phyloP scores from a whole-genome alignment of 2,888 invertebrate genomes.

The Acholoe squamosa region DNA sequence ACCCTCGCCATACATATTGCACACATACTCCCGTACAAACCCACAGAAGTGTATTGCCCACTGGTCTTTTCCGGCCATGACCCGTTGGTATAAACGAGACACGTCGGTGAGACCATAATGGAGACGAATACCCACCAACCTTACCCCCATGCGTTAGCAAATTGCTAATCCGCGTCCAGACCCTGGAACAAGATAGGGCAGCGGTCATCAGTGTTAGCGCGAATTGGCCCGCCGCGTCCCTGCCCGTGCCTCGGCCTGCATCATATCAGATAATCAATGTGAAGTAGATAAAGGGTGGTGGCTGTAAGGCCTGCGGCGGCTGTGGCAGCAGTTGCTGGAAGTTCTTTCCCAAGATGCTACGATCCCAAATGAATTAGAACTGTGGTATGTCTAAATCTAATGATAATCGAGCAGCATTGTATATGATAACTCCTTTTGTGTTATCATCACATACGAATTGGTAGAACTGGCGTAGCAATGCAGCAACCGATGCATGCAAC shows the following conservation, averaged over 20 bases:
- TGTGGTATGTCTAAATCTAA: no score
- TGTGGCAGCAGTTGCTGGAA: not conserved
- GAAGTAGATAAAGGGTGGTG: not conserved
- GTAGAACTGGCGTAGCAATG: no score
- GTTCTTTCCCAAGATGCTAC: no score
- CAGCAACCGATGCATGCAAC: no score
- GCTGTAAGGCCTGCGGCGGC: not conserved
- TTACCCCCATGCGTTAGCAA: constrained; percentile 20
- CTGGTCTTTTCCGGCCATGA: not conserved
- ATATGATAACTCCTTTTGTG: no score
- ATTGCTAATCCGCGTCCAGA: constrained; percentile 45
- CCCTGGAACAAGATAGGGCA: constrained; percentile 11
- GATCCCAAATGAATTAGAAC: no score
- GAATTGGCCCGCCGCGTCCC: constrained; percentile 23
- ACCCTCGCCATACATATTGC: not conserved
- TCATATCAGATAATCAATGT: constrained; percentile 30
- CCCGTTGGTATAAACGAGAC: not conserved
- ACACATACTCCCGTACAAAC: no score
- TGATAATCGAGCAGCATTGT: no score
- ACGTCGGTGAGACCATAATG: not conserved
- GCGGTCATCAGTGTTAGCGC: constrained; percentile 24
- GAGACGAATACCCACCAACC: not conserved
- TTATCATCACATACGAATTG: no score
- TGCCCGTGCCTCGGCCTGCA: constrained; percentile 8
- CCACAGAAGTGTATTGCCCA: no score